These are phyloP conservation scores for Silurus meridionalis DNA, from an alignment of 2,113 vertebrate genomes.

Conservation along the genomic window DNA sequence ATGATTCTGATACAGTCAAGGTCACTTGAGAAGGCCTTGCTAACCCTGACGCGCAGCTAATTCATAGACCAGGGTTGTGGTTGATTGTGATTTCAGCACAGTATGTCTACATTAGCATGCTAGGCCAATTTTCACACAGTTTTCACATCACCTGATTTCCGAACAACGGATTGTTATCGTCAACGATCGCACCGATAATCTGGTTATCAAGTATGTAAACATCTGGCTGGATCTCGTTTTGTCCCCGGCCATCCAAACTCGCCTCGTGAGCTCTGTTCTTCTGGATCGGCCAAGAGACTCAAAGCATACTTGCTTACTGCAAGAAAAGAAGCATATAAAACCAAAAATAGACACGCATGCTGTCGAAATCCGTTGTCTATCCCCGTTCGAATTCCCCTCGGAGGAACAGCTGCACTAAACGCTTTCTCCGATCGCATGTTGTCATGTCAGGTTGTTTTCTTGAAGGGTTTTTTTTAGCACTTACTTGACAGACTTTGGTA, in stretches of 20 bases:
- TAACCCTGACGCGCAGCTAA: too few relatives aligned
- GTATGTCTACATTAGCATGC: too few relatives aligned
- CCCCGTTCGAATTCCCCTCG: background rate
- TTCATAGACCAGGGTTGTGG: too few relatives aligned
- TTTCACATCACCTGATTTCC: too few relatives aligned
- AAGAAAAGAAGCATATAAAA: slow-evolving; percentile 32
- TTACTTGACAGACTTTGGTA: background rate
- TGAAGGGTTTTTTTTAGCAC: background rate
- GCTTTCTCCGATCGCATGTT: background rate
- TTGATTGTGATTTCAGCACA: too few relatives aligned
- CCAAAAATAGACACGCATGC: slow-evolving; percentile 44
- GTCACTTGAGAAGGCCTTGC: too few relatives aligned
- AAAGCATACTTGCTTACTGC: slow-evolving; percentile 37
- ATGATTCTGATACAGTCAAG: too few relatives aligned
- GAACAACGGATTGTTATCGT: background rate
- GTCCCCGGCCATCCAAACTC: background rate
- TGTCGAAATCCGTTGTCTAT: slow-evolving; percentile 51
- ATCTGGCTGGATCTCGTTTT: slow-evolving; percentile 13
- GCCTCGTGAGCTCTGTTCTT: background rate
- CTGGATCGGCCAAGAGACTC: slow-evolving; percentile 32
- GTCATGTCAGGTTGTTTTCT: background rate
- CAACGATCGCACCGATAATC: background rate
- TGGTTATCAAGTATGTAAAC: background rate
- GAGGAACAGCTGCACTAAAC: background rate
- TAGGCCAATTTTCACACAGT: too few relatives aligned